Evolutionary conservation across 1,140 invertebrate species (phyloP), one percentile per base, ranked within the genome.

Genomic region (Hycleus cichorii): DNA sequence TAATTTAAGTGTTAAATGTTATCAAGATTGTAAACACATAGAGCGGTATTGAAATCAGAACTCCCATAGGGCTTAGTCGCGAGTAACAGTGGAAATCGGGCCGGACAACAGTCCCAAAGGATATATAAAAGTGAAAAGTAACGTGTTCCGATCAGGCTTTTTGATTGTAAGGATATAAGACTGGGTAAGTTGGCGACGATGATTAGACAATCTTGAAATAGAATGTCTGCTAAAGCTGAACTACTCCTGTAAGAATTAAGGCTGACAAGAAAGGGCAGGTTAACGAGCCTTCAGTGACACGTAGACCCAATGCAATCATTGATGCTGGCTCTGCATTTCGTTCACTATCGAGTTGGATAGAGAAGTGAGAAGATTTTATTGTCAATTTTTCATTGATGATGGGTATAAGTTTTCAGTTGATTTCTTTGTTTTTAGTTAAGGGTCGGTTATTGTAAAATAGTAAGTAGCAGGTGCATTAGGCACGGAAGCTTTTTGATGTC

Each of bases 81-180:
- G 57, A 65, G 58, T 64, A 58, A 64, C 67, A 54, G 55, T 54
- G 55, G 66, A 65, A 67, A 64, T 63, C 61, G 57, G 63, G 62
- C 61, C 60, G 66, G 68, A 67, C 66, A 70, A 54, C 54, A 56
- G 64, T 68, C 68, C 63, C 68, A 44, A 39, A 65, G 68, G 68
- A 68, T 68, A 66, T 62, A 70, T 70, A 68, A 70, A 58, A 68
- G 68, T 69, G 60, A 67, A 68, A 68, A 70, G 66, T 67, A 70
- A 65, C 60, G 54, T 38, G 60, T 59, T 64, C 47, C 47, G 57
- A 63, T 64, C 57, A 48, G 57, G 61, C 45, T 47, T 53, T 53
- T 32, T 51, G 49, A 39, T 18, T 47, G 44, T 39, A 39, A 60
- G 47, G 44, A 54, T 45, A 55, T 38, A 39, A 55, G 45, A 55